Percentiles rank a stretch among this genome's conserved stretches.
Evolutionary conservation across 1,140 invertebrate species (phyloP).

Genomic region (Trissolcus basalis): DNA sequence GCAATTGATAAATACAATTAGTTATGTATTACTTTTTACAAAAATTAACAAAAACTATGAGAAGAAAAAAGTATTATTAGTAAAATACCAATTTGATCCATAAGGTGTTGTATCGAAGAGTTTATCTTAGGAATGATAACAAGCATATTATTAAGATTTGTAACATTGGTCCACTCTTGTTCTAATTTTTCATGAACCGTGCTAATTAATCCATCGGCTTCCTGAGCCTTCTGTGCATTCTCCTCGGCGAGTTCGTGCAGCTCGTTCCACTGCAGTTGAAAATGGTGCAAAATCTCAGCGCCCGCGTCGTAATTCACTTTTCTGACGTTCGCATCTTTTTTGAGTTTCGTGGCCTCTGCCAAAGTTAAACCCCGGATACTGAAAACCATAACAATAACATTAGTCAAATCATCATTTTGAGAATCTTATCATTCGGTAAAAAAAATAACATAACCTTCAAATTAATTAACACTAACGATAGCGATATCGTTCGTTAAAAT

Average conservation of each 20-base stretch:
- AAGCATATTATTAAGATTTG: constrained; percentile 76
- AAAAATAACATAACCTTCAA: too few species aligned
- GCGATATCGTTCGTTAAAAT: too few species aligned
- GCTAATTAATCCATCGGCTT: constrained; percentile 78
- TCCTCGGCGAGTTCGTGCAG: constrained; percentile 80
- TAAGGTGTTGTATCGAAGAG: constrained; percentile 77
- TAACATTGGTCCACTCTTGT: constrained; percentile 77
- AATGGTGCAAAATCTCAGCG: constrained; percentile 78
- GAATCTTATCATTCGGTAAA: too few species aligned
- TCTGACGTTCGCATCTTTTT: constrained; percentile 57
- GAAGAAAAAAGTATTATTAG: not conserved
- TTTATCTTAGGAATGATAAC: constrained; percentile 79
- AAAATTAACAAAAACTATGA: constrained; percentile 3
- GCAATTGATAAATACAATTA: too few species aligned
- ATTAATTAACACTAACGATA: too few species aligned
- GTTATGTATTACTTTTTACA: too few species aligned
- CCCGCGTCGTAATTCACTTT: constrained; percentile 78
- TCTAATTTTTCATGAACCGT: constrained; percentile 77
- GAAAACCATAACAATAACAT: constrained; percentile 32
- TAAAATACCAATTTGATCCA: constrained; percentile 76
- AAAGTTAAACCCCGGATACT: constrained; percentile 70
- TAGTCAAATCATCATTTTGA: not conserved
- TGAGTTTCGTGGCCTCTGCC: constrained; percentile 64
- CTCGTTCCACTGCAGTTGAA: constrained; percentile 81
- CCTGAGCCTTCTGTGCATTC: constrained; percentile 79